These are phyloP conservation scores for Heliconius hortense DNA, from an alignment of 2,888 invertebrate genomes.

Conservation along the genomic window DNA sequence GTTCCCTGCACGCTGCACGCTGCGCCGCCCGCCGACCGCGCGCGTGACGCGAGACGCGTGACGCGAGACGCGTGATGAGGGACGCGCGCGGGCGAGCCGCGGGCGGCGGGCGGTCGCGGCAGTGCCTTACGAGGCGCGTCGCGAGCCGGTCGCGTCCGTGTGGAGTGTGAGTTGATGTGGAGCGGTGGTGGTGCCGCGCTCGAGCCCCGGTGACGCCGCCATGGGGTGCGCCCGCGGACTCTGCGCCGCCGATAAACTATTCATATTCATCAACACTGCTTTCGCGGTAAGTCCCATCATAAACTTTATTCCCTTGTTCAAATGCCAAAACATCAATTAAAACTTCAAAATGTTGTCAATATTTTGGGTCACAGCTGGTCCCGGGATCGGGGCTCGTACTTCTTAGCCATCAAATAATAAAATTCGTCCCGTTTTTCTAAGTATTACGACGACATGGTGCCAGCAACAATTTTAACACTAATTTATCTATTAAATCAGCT, in stretches of 20 bases:
- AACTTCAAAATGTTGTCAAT: constrained; percentile 24
- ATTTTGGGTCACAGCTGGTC: constrained; percentile 1
- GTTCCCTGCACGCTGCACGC: constrained; percentile 13
- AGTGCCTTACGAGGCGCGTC: constrained; percentile 71
- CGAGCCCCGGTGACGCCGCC: constrained; percentile 36
- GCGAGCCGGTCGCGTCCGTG: constrained; percentile 45
- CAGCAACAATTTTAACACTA: background rate
- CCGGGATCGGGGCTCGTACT: background rate
- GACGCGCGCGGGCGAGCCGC: constrained; percentile 31
- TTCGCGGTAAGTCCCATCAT: constrained; percentile 63
- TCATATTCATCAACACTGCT: constrained; percentile 77
- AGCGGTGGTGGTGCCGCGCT: constrained; percentile 35
- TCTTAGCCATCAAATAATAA: background rate
- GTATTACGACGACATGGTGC: background rate
- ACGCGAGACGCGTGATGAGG: constrained; percentile 25
- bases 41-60: constrained; percentile 3
- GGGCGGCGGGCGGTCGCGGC: constrained; percentile 41
- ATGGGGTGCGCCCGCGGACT: constrained; percentile 67
- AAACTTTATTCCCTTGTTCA: background rate
- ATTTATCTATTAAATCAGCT: too few species aligned
- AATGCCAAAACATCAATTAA: constrained; percentile 38
- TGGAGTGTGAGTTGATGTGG: constrained; percentile 30
- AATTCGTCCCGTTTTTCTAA: background rate
- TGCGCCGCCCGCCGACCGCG: constrained; percentile 13
- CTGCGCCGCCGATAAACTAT: constrained; percentile 71